Evolutionary conservation across 35 echinoderm and acorn worm species (phyloP).

Genomic region (Amphiura filiformis): DNA sequence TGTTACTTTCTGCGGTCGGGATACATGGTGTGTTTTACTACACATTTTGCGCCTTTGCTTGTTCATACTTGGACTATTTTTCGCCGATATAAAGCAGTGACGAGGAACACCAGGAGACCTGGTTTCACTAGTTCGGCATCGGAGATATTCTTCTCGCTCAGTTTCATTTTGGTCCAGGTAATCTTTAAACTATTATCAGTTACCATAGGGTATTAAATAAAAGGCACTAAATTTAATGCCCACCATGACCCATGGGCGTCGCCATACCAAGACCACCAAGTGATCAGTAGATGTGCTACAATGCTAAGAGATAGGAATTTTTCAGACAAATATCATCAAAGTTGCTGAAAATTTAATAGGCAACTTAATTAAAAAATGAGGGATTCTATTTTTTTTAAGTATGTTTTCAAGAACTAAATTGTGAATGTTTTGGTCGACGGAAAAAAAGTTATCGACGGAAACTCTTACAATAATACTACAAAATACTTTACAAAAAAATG

Average conservation of each 20-base stretch:
- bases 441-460: too few species aligned
- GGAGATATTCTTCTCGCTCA: neutral
- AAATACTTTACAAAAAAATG: too few species aligned
- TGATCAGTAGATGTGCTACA: too few species aligned
- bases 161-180: slow-evolving; percentile 13
- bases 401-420: too few species aligned
- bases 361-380: neutral
- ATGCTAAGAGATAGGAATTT: neutral
- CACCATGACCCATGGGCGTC: too few species aligned
- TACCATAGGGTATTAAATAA: neutral
- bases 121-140: slow-evolving; percentile 10
- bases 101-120: neutral
- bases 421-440: too few species aligned
- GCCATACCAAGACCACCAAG: too few species aligned
- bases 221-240: neutral
- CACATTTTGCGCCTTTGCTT: neutral
- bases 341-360: neutral
- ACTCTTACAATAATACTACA: too few species aligned
- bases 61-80: neutral
- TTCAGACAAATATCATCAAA: neutral
- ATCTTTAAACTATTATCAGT: neutral
- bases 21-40: slow-evolving; percentile 15
- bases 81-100: neutral
- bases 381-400: too few species aligned
- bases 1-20: neutral